These are phyloP conservation scores for Subacronicta megacephala DNA, from an alignment of 2,888 invertebrate genomes.

Conservation along the genomic window DNA sequence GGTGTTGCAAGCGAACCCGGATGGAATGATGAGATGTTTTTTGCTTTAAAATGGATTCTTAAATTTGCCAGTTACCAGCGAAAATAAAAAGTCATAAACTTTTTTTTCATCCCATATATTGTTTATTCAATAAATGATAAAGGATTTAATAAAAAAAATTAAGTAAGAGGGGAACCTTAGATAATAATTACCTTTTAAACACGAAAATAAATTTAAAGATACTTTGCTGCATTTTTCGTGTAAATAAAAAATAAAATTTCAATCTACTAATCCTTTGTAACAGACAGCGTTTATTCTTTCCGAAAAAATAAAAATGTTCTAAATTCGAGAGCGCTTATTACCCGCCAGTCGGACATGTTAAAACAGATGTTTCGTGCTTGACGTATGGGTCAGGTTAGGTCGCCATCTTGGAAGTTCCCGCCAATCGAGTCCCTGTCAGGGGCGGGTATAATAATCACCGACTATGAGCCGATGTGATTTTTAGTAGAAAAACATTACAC, in stretches of 20 bases:
- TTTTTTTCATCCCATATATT: too few relatives aligned
- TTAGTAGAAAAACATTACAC: conserved; percentile 35
- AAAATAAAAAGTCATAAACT: too few relatives aligned
- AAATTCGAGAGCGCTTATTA: conserved; percentile 78
- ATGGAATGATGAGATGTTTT: too few relatives aligned
- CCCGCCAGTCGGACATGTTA: conserved; percentile 83
- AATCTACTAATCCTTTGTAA: conserved; percentile 8
- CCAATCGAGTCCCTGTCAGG: conserved; percentile 84
- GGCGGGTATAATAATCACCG: conserved; percentile 82
- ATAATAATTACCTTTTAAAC: too few relatives aligned
- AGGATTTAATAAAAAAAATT: too few relatives aligned
- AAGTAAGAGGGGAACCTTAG: too few relatives aligned
- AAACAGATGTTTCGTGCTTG: conserved; percentile 88
- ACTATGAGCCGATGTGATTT: conserved; percentile 40
- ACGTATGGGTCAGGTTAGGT: conserved; percentile 87
- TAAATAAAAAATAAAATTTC: background rate
- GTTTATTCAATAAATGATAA: too few relatives aligned
- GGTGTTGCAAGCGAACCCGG: too few relatives aligned
- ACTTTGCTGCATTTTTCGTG: background rate
- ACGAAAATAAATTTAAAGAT: background rate
- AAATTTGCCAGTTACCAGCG: too few relatives aligned
- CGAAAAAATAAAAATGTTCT: conserved; percentile 49
- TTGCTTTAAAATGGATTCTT: background rate
- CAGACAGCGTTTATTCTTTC: conserved; percentile 6
- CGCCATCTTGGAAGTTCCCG: conserved; percentile 85